Base-by-base conservation (phyloP, 30 jellyfish, hydroid and myxozoan species). In the Sanderia malayensis region DNA sequence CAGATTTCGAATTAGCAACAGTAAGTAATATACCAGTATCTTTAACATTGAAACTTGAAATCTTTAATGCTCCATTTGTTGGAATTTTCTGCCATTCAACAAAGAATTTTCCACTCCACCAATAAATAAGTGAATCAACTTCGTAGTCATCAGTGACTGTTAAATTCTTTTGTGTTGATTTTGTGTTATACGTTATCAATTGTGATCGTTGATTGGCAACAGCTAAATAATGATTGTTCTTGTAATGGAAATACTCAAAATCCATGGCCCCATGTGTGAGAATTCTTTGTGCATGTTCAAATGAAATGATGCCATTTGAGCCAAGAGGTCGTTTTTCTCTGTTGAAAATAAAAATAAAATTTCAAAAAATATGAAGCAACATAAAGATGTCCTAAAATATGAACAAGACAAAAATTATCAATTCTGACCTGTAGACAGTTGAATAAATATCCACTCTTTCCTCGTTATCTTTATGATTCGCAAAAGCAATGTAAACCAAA, bases 21-120 rank as follows among this genome's bases (percentile, higher is more conserved):
- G 60, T 91, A 23, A 90, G 87, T 67, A 90, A 53, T 28, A 81
- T 71, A 19, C 73, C 94, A 9, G 85, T 88, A 21, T 60, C 31
- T 0, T 79, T 81, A 22, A 86, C 87, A 15, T 20, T 67, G 58
- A 90, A 82, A 47, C 52, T 60, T 10, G 80, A 31, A 89, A 90
- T 70, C 15, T 58, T 44, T 19, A 77, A 75, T 0, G 97, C 97
- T 23, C 97, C 97, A 63, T 79, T 57, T 0, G 97, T 80, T 19
- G 95, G 95, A 2, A 90, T 90, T 27, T 87, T 78, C 58, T 90
- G 97, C 95, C 95, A 90, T 58, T 90, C 97, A 30, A 90, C 95
- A 61, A 92, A 90, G 31, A 90, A 28, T 9, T 65, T 73, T 32
- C 97, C 97, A 55, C 96, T 80, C 97, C 97, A 90, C 97, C 97